Conservation (phyloP, 2,888 invertebrate genomes). For the Mesochorus sp. region DNA sequence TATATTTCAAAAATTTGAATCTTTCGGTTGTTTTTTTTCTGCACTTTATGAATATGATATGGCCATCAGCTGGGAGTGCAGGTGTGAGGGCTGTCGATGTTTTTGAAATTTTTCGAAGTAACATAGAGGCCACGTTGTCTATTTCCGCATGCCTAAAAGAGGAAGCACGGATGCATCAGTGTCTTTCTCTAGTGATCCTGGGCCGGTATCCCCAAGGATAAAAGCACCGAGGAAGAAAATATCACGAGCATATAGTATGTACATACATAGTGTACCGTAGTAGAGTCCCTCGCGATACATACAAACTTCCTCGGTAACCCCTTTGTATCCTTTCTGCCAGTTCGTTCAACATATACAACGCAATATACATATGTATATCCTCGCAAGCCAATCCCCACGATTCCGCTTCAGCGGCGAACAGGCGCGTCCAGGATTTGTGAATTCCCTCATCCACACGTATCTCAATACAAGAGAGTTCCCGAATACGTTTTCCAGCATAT, state of each 20-base stretch:
- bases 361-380: conserved; percentile 24
- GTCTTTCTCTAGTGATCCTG: conserved; percentile 31
- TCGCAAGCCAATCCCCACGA: conserved; percentile 20
- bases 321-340: neutral
- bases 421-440: conserved; percentile 32
- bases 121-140: neutral
- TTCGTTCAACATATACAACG: conserved; percentile 20
- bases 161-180: conserved; percentile 33
- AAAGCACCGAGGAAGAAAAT: conserved; percentile 40
- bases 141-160: conserved; percentile 3
- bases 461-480: conserved; percentile 3
- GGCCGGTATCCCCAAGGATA: conserved; percentile 64
- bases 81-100: neutral
- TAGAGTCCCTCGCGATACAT: conserved; percentile 30
- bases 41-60: no score
- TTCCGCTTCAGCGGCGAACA: conserved; percentile 20
- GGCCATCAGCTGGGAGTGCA: neutral
- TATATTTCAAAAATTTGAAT: conserved; percentile 15
- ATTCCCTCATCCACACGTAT: conserved; percentile 36
- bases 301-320: conserved; percentile 36
- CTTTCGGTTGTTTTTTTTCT: neutral
- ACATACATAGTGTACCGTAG: conserved; percentile 46
- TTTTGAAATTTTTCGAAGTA: neutral
- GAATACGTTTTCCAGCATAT: neutral
- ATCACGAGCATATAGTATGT: conserved; percentile 29